These are phyloP conservation scores for Toxotes chatareus DNA, from an alignment of 2,113 vertebrate genomes.

Conservation along the genomic window DNA sequence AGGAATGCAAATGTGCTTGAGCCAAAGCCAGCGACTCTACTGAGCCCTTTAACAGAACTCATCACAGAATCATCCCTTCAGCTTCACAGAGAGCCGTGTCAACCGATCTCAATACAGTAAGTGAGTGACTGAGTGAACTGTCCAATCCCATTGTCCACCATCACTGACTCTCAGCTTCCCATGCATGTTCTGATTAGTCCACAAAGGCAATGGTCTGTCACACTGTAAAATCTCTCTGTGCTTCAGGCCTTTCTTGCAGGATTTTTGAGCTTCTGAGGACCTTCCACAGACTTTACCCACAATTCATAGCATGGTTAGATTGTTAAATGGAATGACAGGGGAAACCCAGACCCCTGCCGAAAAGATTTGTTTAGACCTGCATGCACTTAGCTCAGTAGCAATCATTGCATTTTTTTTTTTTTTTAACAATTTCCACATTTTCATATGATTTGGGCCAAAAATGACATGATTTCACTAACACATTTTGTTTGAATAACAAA, in stretches of 20 bases:
- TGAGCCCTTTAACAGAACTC: slow-evolving; percentile 53
- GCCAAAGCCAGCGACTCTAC: slow-evolving; percentile 56
- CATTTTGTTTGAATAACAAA: slow-evolving; percentile 2
- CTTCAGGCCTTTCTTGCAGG: not conserved
- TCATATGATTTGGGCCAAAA: slow-evolving; percentile 15
- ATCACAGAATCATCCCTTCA: slow-evolving; percentile 38
- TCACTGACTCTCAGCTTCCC: not conserved
- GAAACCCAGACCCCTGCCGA: slow-evolving; percentile 20
- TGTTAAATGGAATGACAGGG: slow-evolving; percentile 2
- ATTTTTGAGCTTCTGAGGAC: not conserved
- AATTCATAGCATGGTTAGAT: slow-evolving; percentile 14
- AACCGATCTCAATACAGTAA: slow-evolving; percentile 17
- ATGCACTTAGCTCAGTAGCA: not conserved
- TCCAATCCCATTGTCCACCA: not conserved
- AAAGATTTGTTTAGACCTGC: slow-evolving; percentile 8
- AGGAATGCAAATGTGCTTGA: slow-evolving; percentile 77
- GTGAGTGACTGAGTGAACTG: not conserved
- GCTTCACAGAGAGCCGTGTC: slow-evolving; percentile 25
- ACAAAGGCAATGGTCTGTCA: slow-evolving; percentile 6
- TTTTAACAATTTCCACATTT: slow-evolving; percentile 7
- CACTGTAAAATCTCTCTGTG: slow-evolving; percentile 30
- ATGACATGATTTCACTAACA: not conserved
- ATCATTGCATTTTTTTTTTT: not conserved
- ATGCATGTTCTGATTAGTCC: slow-evolving; percentile 22
- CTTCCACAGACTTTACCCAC: slow-evolving; percentile 1